A percentile compares a stretch with the other conserved stretches of the same genome.
phyloP scores from a whole-genome alignment of 2,888 invertebrate genomes.

The Eilema depressum region DNA sequence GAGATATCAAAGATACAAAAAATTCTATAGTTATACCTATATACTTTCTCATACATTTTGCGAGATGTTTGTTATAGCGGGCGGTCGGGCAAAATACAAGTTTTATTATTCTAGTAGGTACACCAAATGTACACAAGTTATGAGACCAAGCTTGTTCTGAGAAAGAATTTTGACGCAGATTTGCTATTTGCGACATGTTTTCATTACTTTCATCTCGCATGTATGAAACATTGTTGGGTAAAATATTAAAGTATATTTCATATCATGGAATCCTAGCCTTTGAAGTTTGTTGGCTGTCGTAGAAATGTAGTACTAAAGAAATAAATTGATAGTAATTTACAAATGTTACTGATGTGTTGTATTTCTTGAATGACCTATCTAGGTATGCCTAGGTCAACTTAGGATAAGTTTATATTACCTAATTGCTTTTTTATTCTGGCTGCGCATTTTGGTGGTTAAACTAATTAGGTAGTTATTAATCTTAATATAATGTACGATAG shows the following conservation, averaged over 20 bases:
- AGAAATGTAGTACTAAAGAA: background rate
- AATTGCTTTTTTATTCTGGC: too few species aligned
- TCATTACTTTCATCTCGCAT: slow-evolving; percentile 49
- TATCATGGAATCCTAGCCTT: slow-evolving; percentile 32
- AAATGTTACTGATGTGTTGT: background rate
- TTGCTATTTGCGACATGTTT: slow-evolving; percentile 52
- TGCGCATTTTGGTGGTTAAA: too few species aligned
- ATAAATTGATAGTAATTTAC: background rate
- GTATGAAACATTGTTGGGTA: slow-evolving; percentile 39
- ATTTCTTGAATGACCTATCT: too few species aligned
- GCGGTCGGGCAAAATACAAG: slow-evolving; percentile 32
- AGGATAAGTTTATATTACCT: too few species aligned
- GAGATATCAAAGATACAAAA: background rate
- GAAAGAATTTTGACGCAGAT: slow-evolving; percentile 49
- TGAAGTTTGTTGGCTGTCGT: slow-evolving; percentile 28
- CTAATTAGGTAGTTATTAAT: too few species aligned
- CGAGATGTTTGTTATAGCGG: slow-evolving; percentile 20
- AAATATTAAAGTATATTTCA: slow-evolving; percentile 45
- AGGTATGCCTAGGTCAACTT: too few species aligned
- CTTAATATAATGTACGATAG: too few species aligned
- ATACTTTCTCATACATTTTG: slow-evolving; percentile 18
- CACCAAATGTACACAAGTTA: slow-evolving; percentile 36
- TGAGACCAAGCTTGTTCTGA: slow-evolving; percentile 37
- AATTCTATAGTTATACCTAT: slow-evolving; percentile 7
- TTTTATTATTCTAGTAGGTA: slow-evolving; percentile 46